Evolutionary conservation across 1,140 invertebrate species (phyloP).

Genomic region (Pygmarrhopalites habei): DNA sequence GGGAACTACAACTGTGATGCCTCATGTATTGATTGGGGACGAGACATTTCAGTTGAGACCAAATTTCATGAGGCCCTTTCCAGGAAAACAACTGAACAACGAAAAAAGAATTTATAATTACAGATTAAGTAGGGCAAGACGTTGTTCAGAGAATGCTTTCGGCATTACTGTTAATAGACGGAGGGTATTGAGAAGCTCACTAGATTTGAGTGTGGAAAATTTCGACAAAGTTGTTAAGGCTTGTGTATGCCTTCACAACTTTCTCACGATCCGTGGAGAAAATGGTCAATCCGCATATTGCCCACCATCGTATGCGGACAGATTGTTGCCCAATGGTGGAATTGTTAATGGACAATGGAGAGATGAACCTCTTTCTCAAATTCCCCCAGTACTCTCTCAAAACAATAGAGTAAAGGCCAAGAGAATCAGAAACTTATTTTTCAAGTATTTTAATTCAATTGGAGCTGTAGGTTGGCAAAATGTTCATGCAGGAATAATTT

Average conservation of each 20-base stretch:
- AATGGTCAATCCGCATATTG: background rate
- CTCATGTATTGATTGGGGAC: constrained; percentile 40
- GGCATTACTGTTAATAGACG: background rate
- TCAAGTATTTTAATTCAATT: background rate
- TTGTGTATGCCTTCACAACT: too few species aligned
- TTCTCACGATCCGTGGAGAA: background rate
- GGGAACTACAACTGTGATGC: background rate
- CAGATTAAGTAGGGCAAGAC: too few species aligned
- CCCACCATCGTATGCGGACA: background rate
- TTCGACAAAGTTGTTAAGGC: too few species aligned
- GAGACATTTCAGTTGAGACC: constrained; percentile 40
- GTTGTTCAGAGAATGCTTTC: background rate
- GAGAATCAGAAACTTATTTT: background rate
- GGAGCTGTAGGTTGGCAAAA: background rate
- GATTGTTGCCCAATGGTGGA: background rate
- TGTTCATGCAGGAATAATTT: too few species aligned
- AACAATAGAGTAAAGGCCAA: background rate
- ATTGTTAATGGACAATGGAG: background rate
- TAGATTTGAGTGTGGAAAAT: background rate
- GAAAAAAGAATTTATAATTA: constrained; percentile 3
- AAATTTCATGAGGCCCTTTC: too few species aligned
- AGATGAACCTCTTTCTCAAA: background rate
- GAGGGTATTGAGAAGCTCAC: background rate
- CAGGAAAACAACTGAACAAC: constrained; percentile 16
- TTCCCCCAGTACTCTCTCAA: background rate